These are phyloP conservation scores for Paraplagusia blochii DNA, from an alignment of 2,113 vertebrate genomes.

Conservation along the genomic window DNA sequence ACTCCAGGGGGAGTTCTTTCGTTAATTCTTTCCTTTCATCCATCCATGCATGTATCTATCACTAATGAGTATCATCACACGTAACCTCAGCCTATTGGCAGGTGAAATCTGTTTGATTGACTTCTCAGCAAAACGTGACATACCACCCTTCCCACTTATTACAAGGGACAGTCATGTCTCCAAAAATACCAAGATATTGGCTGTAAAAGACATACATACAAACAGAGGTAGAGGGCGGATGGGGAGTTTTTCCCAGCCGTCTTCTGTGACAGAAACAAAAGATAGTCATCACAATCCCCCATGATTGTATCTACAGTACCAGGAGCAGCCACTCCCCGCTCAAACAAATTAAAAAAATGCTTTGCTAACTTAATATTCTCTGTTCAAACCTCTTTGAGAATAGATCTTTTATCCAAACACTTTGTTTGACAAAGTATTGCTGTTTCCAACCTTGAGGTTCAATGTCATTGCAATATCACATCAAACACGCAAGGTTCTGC, in stretches of 20 bases:
- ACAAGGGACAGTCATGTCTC: slow-evolving; percentile 11
- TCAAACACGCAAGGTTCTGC: not conserved
- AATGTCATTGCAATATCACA: not conserved
- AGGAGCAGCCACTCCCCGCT: slow-evolving; percentile 43
- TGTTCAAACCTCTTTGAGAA: not conserved
- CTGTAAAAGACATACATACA: slow-evolving; percentile 9
- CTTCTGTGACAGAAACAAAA: slow-evolving; percentile 34
- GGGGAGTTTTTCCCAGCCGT: slow-evolving; percentile 34
- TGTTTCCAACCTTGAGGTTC: not conserved
- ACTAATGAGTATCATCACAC: no score
- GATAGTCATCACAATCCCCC: slow-evolving; percentile 29
- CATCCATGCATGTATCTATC: no score
- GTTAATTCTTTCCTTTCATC: no score
- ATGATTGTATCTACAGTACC: slow-evolving; percentile 22
- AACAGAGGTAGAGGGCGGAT: slow-evolving; percentile 30
- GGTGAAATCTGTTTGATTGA: slow-evolving; percentile 50
- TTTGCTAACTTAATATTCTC: slow-evolving; percentile 7
- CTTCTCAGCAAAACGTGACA: slow-evolving; percentile 11
- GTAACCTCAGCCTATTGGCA: slow-evolving; percentile 16
- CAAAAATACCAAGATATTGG: slow-evolving; percentile 23
- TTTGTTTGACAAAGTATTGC: slow-evolving; percentile 7
- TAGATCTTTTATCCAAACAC: slow-evolving; percentile 1
- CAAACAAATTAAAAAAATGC: slow-evolving; percentile 41
- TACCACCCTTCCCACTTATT: slow-evolving; percentile 7
- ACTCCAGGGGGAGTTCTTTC: not conserved